Percentiles rank a stretch among this genome's conserved stretches.
Evolutionary conservation across 2,797 vertebrate genomes (phyloP).

Genomic region (Clarias platycephalus): DNA sequence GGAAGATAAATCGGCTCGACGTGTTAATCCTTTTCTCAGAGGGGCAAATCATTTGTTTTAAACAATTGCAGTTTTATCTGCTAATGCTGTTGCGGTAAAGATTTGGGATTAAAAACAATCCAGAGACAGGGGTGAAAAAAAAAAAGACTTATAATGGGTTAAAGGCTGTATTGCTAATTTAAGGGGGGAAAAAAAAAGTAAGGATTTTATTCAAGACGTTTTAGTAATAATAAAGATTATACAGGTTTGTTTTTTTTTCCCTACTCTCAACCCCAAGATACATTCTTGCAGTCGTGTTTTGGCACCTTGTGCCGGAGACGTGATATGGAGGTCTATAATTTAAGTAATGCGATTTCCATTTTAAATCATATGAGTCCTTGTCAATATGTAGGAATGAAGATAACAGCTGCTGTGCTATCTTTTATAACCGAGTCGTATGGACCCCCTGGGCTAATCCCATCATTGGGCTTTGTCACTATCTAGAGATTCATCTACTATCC

Average conservation of each 20-base stretch:
- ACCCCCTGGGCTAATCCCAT: slow-evolving; percentile 15
- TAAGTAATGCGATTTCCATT: slow-evolving; percentile 3
- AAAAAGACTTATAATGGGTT: too few relatives aligned
- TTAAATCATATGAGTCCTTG: not conserved
- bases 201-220: not conserved
- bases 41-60: slow-evolving; percentile 18
- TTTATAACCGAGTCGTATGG: not conserved
- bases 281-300: not conserved
- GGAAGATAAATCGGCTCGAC: slow-evolving; percentile 35
- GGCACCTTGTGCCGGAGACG: not conserved
- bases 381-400: slow-evolving; percentile 6
- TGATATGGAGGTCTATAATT: not conserved
- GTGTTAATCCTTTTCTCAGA: slow-evolving; percentile 29
- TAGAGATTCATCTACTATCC: slow-evolving; percentile 19
- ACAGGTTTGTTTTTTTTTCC: not conserved
- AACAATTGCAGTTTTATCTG: slow-evolving; percentile 28
- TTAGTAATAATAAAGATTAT: not conserved
- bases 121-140: not conserved
- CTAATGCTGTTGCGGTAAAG: slow-evolving; percentile 11
- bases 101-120: slow-evolving; percentile 6
- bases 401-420: slow-evolving; percentile 9
- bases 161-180: not conserved
- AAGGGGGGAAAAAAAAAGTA: not conserved
- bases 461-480: slow-evolving; percentile 12
- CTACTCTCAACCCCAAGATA: not conserved